These are phyloP conservation scores for Torymus aiolomorphi DNA, from an alignment of 2,888 invertebrate species.

Conservation along the genomic window DNA sequence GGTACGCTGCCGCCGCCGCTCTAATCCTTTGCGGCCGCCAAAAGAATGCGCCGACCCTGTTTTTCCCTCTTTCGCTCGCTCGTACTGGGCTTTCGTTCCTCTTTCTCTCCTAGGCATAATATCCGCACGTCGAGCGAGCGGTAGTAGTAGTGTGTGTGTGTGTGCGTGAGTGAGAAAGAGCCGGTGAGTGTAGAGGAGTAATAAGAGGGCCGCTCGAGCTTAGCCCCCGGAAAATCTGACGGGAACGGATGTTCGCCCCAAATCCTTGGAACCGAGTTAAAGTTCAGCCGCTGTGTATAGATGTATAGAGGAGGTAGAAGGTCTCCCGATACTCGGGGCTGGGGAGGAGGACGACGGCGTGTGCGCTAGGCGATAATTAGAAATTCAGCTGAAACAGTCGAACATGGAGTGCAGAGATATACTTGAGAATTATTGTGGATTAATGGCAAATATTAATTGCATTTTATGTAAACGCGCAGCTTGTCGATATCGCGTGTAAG, in stretches of 20 bases:
- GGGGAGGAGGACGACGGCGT: no score
- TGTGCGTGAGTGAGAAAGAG: no score
- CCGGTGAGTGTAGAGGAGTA: neutral
- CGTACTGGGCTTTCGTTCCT: neutral
- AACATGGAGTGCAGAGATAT: neutral
- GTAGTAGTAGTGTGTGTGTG: no score
- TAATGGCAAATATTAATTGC: no score
- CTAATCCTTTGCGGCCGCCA: slow-evolving; percentile 47
- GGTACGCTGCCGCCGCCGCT: neutral
- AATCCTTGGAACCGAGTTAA: slow-evolving; percentile 62
- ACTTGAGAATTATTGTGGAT: neutral
- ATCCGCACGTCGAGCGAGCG: neutral
- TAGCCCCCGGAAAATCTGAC: slow-evolving; percentile 62
- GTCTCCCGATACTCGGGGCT: no score
- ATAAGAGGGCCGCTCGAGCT: slow-evolving; percentile 25
- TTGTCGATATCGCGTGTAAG: no score
- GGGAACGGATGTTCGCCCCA: slow-evolving; percentile 60
- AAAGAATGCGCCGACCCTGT: slow-evolving; percentile 21
- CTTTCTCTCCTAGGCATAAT: slow-evolving; percentile 14
- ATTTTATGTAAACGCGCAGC: no score
- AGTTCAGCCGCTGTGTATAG: slow-evolving; percentile 35
- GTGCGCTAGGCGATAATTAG: no score
- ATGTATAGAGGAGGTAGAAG: no score
- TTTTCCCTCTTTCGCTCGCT: no score
- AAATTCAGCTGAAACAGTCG: slow-evolving; percentile 29